phyloP scores from a whole-genome alignment of 2,113 vertebrate species.

The Eleginops maclovinus region DNA sequence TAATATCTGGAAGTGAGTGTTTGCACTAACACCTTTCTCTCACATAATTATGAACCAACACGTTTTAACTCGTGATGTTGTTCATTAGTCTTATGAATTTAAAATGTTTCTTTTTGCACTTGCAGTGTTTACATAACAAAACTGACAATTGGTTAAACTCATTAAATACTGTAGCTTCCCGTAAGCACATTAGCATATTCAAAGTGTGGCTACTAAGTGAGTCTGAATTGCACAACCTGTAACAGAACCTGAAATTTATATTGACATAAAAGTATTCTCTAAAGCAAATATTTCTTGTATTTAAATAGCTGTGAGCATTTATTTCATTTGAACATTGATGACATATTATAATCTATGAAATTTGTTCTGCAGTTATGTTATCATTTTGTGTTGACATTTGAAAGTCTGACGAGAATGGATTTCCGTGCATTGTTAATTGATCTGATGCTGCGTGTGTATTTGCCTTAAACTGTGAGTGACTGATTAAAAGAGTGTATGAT shows the following conservation, averaged over 20 bases:
- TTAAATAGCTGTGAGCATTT: slow-evolving; percentile 20
- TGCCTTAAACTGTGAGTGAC: background rate
- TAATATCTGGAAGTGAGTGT: background rate
- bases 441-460: slow-evolving; percentile 11
- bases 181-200: background rate
- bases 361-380: background rate
- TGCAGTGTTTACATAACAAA: slow-evolving; percentile 12
- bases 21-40: background rate
- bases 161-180: slow-evolving; percentile 14
- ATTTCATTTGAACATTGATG: slow-evolving; percentile 20
- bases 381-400: slow-evolving; percentile 40
- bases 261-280: background rate
- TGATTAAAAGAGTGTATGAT: background rate
- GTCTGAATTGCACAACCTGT: background rate
- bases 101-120: background rate
- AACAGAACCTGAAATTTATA: background rate
- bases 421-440: slow-evolving; percentile 8
- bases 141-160: background rate
- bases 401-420: background rate
- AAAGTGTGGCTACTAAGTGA: no score
- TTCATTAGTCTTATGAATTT: background rate
- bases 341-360: background rate
- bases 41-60: background rate
- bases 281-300: background rate
- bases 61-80: background rate